A percentile compares a stretch with the other conserved stretches of the same genome.
phyloP scores from a whole-genome alignment of 2,113 vertebrate genomes.

The Urocolius indicus region DNA sequence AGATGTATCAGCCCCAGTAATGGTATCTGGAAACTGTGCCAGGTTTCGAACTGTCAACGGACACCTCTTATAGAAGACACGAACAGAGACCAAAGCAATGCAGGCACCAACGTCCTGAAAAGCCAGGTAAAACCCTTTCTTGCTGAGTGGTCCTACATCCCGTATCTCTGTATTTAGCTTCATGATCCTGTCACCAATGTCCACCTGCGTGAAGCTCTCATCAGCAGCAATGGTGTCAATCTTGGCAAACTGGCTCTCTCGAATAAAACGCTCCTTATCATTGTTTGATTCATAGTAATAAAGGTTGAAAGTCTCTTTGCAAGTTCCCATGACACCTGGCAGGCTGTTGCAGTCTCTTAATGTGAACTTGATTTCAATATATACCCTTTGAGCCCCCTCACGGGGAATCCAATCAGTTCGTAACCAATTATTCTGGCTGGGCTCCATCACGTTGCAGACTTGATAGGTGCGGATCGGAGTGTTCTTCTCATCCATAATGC shows the following conservation, averaged over 20 bases:
- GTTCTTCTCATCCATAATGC: slow-evolving; percentile 99
- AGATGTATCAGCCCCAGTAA: slow-evolving; percentile 94
- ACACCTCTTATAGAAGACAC: slow-evolving; percentile 97
- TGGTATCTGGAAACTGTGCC: slow-evolving; percentile 96
- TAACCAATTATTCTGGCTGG: slow-evolving; percentile 98
- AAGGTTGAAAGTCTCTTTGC: slow-evolving; percentile 99
- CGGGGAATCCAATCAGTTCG: slow-evolving; percentile 97
- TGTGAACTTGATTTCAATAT: slow-evolving; percentile 99
- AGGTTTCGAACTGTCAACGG: slow-evolving; percentile 92
- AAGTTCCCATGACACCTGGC: slow-evolving; percentile 96
- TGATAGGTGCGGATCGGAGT: slow-evolving; percentile 98
- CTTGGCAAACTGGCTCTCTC: slow-evolving; percentile 94
- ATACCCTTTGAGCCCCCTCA: slow-evolving; percentile 92
- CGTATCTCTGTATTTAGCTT: slow-evolving; percentile 97
- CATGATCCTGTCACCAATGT: slow-evolving; percentile 98
- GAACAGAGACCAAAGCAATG: slow-evolving; percentile 94
- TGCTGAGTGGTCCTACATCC: slow-evolving; percentile 90
- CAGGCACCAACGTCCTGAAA: slow-evolving; percentile 98
- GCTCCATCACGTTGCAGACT: slow-evolving; percentile 98
- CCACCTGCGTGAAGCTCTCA: slow-evolving; percentile 99
- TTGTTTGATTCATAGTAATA: slow-evolving; percentile 98
- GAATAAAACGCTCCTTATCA: slow-evolving; percentile 91
- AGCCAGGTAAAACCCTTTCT: slow-evolving; percentile 95
- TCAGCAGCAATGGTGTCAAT: slow-evolving; percentile 97
- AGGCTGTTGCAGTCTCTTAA: slow-evolving; percentile 98